phyloP scores from a whole-genome alignment of 2,797 vertebrate genomes.

The Tangara arthus region DNA sequence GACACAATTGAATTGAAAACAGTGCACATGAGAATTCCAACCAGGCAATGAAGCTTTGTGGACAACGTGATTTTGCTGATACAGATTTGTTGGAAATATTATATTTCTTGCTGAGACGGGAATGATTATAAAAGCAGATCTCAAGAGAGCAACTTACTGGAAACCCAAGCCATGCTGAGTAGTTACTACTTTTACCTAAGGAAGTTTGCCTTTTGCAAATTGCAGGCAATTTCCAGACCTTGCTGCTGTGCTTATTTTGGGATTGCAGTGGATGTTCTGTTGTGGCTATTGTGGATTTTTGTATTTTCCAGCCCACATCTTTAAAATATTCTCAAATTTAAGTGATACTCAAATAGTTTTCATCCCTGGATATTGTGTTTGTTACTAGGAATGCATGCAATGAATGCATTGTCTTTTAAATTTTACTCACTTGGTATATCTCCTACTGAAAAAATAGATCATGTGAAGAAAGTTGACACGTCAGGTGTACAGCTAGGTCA shows the following conservation, averaged over 20 bases:
- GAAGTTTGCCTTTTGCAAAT: slow-evolving; percentile 14
- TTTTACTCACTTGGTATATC: not conserved
- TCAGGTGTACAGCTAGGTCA: not conserved
- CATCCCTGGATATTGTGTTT: not conserved
- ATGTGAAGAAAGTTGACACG: not conserved
- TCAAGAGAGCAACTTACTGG: slow-evolving; percentile 25
- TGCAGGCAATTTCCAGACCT: slow-evolving; percentile 1
- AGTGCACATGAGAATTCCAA: not conserved
- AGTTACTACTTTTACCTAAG: slow-evolving; percentile 29
- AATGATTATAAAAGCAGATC: slow-evolving; percentile 39
- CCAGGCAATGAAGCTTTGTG: not conserved
- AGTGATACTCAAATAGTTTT: not conserved
- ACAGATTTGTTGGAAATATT: not conserved
- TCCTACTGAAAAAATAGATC: not conserved
- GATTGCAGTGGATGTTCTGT: not conserved
- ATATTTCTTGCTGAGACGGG: not conserved
- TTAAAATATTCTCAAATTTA: not conserved
- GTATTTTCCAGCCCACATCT: not conserved
- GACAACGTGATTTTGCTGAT: not conserved
- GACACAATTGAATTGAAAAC: not conserved
- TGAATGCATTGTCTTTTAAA: not conserved
- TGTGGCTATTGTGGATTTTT: not conserved
- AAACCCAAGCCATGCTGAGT: not conserved
- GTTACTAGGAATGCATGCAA: not conserved
- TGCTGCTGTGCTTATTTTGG: slow-evolving; percentile 8